Evolutionary conservation across 2,113 vertebrate species (phyloP), one percentile per base, ranked within the genome.

Genomic region (Salvelinus alpinus): DNA sequence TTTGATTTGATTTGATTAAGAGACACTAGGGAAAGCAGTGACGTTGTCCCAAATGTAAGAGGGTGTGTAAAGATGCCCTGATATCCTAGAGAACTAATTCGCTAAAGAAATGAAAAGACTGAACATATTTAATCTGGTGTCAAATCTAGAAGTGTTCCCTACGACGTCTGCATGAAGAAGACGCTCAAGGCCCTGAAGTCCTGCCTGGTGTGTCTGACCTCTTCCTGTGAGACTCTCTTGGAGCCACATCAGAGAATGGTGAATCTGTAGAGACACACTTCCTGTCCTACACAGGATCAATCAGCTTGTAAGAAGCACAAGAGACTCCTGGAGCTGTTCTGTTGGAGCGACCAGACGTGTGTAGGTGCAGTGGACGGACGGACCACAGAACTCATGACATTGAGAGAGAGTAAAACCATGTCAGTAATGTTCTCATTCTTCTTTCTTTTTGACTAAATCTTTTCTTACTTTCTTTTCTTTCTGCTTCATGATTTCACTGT

Each of bases 251-350:
- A 34, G 31, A 34, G 31, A 34, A 6, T 34, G 31, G 31, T 5
- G 31, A 6, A 34, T 6, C 31, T 34, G 31, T 29, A 29, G 29
- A 29, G 29, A 29, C 29, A 29, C 29, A 29, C 29, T 29, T 29
- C 29, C 4, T 29, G 29, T 29, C 29, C 29, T 29, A 4, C 4
- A 29, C 29, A 29, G 29, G 29, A 29, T 29, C 29, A 29, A 73
- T 1, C 91, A 92, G 6, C 76, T 91, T 91, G 92, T 31, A 9
- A 0, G 2, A 34, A 89, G 47, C 90, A 91, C 0, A n/a, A 82
- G 76, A 81, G 74, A 29, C 27, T 79, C 47, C 77, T 88, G 70
- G 87, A 92, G 24, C 82, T 76, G 22, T 90, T 81, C 87, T 91
- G 91, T 57, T 34, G 25, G 67, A 0, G 20, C 0, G 87, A 92